Conservation (phyloP, 2,888 invertebrate species). For the Cordilura impudica region DNA sequence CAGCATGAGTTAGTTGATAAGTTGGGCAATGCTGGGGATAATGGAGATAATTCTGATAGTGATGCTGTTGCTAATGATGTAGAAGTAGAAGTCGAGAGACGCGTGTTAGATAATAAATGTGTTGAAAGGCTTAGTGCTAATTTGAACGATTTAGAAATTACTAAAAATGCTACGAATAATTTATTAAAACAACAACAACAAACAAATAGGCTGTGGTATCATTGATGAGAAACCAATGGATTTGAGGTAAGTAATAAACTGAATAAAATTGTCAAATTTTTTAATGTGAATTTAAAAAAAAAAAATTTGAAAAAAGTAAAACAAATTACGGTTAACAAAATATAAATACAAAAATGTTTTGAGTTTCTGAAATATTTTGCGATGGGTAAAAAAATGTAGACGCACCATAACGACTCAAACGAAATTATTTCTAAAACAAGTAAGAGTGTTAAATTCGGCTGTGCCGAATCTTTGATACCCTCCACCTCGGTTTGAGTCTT, state of each 20-base stretch:
- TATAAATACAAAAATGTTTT: no score
- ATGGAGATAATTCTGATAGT: constrained; percentile 20
- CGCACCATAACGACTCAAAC: no score
- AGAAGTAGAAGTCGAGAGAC: neutral
- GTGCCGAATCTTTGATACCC: no score
- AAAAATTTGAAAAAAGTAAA: constrained; percentile 5
- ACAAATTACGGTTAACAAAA: no score
- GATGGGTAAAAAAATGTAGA: no score
- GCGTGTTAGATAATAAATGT: constrained; percentile 37
- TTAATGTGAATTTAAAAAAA: no score
- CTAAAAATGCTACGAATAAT: constrained; percentile 57
- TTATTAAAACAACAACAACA: constrained; percentile 58
- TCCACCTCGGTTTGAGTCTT: no score
- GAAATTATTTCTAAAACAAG: no score
- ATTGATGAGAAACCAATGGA: constrained; percentile 76
- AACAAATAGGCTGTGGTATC: constrained; percentile 76
- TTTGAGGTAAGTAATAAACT: constrained; percentile 71
- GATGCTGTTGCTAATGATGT: constrained; percentile 1
- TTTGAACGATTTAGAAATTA: constrained; percentile 54
- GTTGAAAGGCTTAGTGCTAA: constrained; percentile 47
- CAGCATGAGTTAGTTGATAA: neutral
- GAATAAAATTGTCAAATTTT: no score
- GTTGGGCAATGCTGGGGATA: neutral
- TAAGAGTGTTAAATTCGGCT: no score
- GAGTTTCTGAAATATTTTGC: no score